Evolutionary conservation across 2,797 vertebrate genomes (phyloP), one percentile per base, ranked within the genome.

Genomic region (Eleutherodactylus coqui): DNA sequence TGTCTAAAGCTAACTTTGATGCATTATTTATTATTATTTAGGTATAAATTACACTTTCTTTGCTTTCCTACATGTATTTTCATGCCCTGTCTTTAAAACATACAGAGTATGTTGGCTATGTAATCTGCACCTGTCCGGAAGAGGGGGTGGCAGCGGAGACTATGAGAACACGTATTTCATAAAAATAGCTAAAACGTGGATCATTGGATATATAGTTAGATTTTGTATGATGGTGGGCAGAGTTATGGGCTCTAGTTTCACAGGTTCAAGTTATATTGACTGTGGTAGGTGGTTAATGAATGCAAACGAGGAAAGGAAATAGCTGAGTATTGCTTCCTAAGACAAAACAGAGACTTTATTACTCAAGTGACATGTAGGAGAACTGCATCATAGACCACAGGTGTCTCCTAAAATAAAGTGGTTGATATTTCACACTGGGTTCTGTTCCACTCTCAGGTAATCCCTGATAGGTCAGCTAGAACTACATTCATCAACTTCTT

Each of bases 11-110:
- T 38, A 4, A 8, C 80, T 82, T 82, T 82, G 49, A 82, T 82
- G 49, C 70, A 72, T 82, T 53, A 70, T 82, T 82, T 82, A 72
- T 70, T 82, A 73, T 55, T 82, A 82, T 73, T 82, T 72, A 82
- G 16, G 80, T 82, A 72, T 82, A 53, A 72, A 53, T 72, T 53
- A 72, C 67, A 58, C 53, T 82, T 82, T 82, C 41, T 69, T 51
- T 82, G 53, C 79, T 82, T 51, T 70, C 10, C 62, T 82, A 70
- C 32, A 70, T 51, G 13, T 36, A 70, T 82, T 82, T 82, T 82
- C 49, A 16, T 27, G 21, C 47, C 34, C 64, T 53, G 64, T 79
- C 47, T 79, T 79, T 64, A 36, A 47, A 81, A 4, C 45, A 29
- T 72, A 82, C 64, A 82, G 6, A 72, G 34, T 82, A 75, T 10